Conservation (phyloP, 2,797 vertebrate species). For the Hapalemur alaotrensis region DNA sequence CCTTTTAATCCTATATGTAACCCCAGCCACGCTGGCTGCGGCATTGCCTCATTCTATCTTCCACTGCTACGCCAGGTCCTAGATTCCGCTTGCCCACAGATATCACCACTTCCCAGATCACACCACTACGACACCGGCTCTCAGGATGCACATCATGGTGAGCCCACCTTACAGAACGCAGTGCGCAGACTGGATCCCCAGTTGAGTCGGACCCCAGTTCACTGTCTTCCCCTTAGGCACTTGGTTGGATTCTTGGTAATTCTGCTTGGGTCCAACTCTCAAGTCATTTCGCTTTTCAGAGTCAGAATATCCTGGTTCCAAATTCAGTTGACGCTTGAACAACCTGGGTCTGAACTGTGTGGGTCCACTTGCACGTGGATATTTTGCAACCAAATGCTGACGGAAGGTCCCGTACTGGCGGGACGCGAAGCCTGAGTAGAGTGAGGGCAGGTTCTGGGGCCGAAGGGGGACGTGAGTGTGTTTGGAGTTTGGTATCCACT, state of each 20-base stretch:
- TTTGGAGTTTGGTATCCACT: not conserved
- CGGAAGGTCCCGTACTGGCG: not conserved
- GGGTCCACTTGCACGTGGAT: not conserved
- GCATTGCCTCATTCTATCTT: not conserved
- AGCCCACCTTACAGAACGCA: not conserved
- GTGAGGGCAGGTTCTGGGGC: not conserved
- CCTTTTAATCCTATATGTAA: not conserved
- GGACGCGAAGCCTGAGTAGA: not conserved
- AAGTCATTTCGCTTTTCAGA: not conserved
- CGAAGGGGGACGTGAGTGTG: not conserved
- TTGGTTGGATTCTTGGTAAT: not conserved
- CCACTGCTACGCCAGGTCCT: not conserved
- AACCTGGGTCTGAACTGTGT: not conserved
- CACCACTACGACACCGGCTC: not conserved
- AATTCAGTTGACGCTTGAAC: not conserved
- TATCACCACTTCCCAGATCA: not conserved
- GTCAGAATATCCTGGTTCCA: not conserved
- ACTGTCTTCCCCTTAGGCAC: accelerated
- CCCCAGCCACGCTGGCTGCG: accelerated
- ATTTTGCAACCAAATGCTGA: not conserved
- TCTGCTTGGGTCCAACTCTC: not conserved
- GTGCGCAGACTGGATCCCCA: not conserved
- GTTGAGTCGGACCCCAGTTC: not conserved
- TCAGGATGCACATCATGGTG: not conserved
- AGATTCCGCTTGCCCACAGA: not conserved